Percentiles rank a stretch among this genome's conserved stretches.
These are phyloP conservation scores for Hirtodrosophila duncani DNA, from an alignment of 2,888 invertebrate genomes.

Conservation along the genomic window DNA sequence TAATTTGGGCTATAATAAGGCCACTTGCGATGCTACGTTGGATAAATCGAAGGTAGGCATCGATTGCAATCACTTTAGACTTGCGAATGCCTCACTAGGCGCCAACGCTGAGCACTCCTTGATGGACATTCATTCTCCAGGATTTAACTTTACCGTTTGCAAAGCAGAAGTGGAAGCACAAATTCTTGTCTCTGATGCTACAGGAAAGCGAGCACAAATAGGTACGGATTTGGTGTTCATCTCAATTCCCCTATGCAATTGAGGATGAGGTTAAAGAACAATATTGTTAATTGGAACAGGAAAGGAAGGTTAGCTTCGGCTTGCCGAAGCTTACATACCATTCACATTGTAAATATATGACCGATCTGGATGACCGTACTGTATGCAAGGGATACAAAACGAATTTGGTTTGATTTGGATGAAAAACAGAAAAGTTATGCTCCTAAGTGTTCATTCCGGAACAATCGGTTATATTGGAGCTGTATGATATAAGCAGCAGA, in stretches of 20 bases:
- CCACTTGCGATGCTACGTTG: slow-evolving; percentile 73
- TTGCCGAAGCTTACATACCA: too few species aligned
- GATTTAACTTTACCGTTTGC: slow-evolving; percentile 76
- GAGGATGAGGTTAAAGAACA: too few species aligned
- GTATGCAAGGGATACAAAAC: too few species aligned
- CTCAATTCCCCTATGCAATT: background rate
- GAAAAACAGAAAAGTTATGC: too few species aligned
- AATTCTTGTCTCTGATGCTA: slow-evolving; percentile 72
- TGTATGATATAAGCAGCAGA: too few species aligned
- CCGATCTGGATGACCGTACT: too few species aligned
- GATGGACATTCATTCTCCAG: slow-evolving; percentile 44
- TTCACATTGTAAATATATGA: too few species aligned
- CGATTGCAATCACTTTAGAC: slow-evolving; percentile 70
- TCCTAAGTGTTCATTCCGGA: too few species aligned
- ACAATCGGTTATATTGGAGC: too few species aligned
- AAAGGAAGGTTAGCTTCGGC: too few species aligned
- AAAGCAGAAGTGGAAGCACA: slow-evolving; percentile 77
- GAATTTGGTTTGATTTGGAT: too few species aligned
- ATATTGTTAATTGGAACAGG: too few species aligned
- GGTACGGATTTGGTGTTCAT: slow-evolving; percentile 50
- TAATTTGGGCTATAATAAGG: slow-evolving; percentile 72
- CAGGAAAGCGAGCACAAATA: slow-evolving; percentile 77
- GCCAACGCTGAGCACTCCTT: slow-evolving; percentile 45
- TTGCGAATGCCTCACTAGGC: slow-evolving; percentile 63
- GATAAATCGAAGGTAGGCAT: slow-evolving; percentile 74